A percentile compares a stretch with the other conserved stretches of the same genome.
phyloP scores from a whole-genome alignment of 1,140 invertebrate genomes.

The Chironomus striatipennis region DNA sequence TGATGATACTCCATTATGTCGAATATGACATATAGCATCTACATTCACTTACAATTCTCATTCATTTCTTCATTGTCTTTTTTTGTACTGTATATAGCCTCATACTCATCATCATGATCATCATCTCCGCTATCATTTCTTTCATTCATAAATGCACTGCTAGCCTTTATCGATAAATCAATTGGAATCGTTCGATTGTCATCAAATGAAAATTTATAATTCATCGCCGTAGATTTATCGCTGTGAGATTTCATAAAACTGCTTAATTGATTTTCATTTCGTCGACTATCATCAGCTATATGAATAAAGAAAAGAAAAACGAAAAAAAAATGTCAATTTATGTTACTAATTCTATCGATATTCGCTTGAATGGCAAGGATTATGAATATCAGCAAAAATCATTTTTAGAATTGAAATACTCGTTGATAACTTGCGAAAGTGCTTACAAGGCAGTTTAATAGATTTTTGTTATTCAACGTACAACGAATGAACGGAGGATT shows the following conservation, averaged over 20 bases:
- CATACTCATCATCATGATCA: background rate
- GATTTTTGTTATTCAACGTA: too few relatives aligned
- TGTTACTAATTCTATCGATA: background rate
- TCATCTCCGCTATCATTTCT: background rate
- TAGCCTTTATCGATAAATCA: background rate
- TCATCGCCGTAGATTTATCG: background rate
- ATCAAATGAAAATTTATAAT: constrained; percentile 15
- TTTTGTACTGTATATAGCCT: too few relatives aligned
- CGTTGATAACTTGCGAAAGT: too few relatives aligned
- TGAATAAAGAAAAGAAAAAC: background rate
- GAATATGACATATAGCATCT: background rate
- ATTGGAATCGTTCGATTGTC: background rate
- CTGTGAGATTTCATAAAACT: background rate
- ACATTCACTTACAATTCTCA: background rate
- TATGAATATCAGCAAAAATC: too few relatives aligned
- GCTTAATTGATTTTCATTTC: background rate
- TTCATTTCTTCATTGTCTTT: background rate
- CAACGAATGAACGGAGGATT: too few relatives aligned
- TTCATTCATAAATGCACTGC: background rate
- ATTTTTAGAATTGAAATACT: too few relatives aligned
- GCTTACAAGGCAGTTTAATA: too few relatives aligned
- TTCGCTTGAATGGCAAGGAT: too few relatives aligned
- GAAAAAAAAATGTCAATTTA: background rate
- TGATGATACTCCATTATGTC: background rate
- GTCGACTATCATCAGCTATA: background rate